Evolutionary conservation across 2,113 vertebrate species (phyloP), one percentile per base, ranked within the genome.

Genomic region (Lampris megalopsis): DNA sequence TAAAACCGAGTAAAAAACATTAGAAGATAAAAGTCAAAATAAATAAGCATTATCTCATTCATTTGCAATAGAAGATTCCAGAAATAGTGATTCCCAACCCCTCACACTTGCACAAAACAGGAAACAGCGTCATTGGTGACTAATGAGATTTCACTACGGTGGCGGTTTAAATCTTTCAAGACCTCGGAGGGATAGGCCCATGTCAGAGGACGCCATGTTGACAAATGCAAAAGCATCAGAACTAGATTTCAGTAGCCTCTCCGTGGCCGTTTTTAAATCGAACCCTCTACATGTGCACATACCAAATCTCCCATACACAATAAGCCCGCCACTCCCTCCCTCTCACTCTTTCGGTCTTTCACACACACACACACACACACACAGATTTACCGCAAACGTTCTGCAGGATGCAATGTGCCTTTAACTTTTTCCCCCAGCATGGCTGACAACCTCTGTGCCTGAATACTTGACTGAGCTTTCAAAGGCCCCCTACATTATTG

Each of bases 401-500:
- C 56, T 60, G 45, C 2, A 3, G 70, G 38, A 76, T 84, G 74
- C 59, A 73, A 77, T 76, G 73, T 78, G 59, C 68, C 83, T 83
- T 86, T 69, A 69, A 72, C 63, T 74, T 77, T 61, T 24, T 24
- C 24, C 24, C 48, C 75, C 81, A 61, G 62, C 74, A 71, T 40
- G 77, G 83, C 84, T 85, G 87, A 82, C 80, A 83, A 73, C 63
- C 70, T 79, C 43, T 78, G 78, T 38, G 74, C 81, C 69, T 79
- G 71, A 85, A 85, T 71, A 77, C 79, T 75, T 45, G 42, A 58
- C 88, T 84, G 84, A 85, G 87, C 86, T 85, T 91, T 90, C 82
- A 88, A 80, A 86, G 75, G 45, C 75, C 69, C 68, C 66, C 84
- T 91, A 71, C 90, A 92, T 92, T 91, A 93, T 92, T 92, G 76